These are phyloP conservation scores for Bhutanitis thaidina DNA, from an alignment of 2,888 invertebrate genomes.

Conservation along the genomic window DNA sequence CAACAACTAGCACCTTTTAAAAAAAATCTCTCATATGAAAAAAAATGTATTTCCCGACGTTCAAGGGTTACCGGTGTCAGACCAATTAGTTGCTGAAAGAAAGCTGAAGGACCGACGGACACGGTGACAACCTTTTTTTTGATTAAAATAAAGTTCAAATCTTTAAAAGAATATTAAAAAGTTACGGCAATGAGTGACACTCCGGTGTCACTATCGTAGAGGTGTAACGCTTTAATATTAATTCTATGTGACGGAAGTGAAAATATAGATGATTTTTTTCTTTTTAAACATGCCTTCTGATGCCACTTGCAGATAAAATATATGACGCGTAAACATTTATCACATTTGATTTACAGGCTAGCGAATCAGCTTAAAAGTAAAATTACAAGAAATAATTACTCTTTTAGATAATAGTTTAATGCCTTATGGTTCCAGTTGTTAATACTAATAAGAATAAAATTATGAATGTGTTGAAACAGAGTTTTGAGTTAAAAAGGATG, in stretches of 20 bases:
- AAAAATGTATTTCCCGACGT: constrained; percentile 42
- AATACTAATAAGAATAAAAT: no score
- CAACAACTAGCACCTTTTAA: constrained; percentile 46
- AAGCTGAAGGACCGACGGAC: constrained; percentile 59
- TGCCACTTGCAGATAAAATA: not conserved
- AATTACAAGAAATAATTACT: no score
- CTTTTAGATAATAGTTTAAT: no score
- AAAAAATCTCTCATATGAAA: constrained; percentile 47
- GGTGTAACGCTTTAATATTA: constrained; percentile 16
- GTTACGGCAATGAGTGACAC: constrained; percentile 27
- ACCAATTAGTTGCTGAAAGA: constrained; percentile 75
- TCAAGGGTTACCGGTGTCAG: constrained; percentile 62
- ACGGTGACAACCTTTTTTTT: constrained; percentile 45
- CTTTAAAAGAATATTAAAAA: constrained; percentile 29
- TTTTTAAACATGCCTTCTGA: constrained; percentile 1
- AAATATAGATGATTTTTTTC: constrained; percentile 9
- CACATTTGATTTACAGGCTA: no score
- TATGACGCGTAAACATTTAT: not conserved
- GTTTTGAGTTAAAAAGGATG: no score
- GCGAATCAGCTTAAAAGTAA: no score
- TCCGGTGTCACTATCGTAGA: constrained; percentile 16
- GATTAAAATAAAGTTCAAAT: constrained; percentile 34
- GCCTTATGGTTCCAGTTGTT: no score
- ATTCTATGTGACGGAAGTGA: constrained; percentile 3
- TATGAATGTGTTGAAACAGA: no score